phyloP scores from a whole-genome alignment of 2,113 vertebrate genomes.

The Solea senegalensis region DNA sequence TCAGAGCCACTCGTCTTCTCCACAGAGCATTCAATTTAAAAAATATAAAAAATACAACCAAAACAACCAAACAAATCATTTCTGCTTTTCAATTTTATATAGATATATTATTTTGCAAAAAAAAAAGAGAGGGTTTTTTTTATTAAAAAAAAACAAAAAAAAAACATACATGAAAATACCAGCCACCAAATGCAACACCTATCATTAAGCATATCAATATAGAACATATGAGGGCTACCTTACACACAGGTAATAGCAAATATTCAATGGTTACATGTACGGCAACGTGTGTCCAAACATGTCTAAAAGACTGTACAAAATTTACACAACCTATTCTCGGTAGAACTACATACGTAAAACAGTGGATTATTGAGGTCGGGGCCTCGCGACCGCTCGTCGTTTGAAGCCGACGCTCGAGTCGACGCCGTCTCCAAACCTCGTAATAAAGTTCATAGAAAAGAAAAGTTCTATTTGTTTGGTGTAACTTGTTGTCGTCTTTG shows the following conservation, averaged over 20 bases:
- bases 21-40: slow-evolving; percentile 38
- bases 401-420: slow-evolving; percentile 76
- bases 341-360: slow-evolving; percentile 88
- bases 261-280: slow-evolving; percentile 87
- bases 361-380: slow-evolving; percentile 63
- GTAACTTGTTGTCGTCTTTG: slow-evolving; percentile 58
- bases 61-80: slow-evolving; percentile 60
- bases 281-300: slow-evolving; percentile 90
- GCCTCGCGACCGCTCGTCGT: slow-evolving; percentile 76
- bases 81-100: slow-evolving; percentile 75
- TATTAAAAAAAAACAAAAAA: slow-evolving; percentile 55
- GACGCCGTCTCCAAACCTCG: slow-evolving; percentile 66
- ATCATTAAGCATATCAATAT: slow-evolving; percentile 91
- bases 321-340: slow-evolving; percentile 93
- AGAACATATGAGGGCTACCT: slow-evolving; percentile 94
- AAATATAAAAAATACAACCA: slow-evolving; percentile 20
- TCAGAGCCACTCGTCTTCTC: slow-evolving; percentile 57
- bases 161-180: slow-evolving; percentile 81
- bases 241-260: slow-evolving; percentile 90
- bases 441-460: slow-evolving; percentile 69
- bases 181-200: slow-evolving; percentile 93
- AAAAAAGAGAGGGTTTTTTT: slow-evolving; percentile 83
- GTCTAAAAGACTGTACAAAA: slow-evolving; percentile 99
- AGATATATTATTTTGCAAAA: slow-evolving; percentile 89
- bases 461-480: slow-evolving; percentile 64